Percentiles rank a stretch among this genome's conserved stretches.
phyloP scores from a whole-genome alignment of 2,797 vertebrate species.

The Benthosema pterotum region DNA sequence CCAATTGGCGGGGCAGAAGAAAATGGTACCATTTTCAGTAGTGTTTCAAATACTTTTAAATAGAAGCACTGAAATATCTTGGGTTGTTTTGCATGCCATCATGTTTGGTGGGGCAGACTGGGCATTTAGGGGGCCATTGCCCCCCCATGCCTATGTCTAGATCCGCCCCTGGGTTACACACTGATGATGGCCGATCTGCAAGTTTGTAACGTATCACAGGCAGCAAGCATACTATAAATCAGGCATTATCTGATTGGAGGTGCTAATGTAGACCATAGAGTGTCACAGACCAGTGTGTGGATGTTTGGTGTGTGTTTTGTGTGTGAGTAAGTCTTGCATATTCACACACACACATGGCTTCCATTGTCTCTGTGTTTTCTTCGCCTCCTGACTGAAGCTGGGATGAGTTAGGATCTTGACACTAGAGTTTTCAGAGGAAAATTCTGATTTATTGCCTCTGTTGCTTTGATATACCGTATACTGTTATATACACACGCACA shows the following conservation, averaged over 20 bases:
- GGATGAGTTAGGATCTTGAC: slow-evolving; percentile 59
- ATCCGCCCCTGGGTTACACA: no score
- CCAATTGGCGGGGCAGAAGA: no score
- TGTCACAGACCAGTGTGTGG: background rate
- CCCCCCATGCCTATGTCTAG: no score
- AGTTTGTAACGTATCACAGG: background rate
- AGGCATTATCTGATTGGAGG: background rate
- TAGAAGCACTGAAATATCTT: no score
- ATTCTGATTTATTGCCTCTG: slow-evolving; percentile 49
- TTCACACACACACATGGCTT: slow-evolving; percentile 58
- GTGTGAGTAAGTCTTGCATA: slow-evolving; percentile 17
- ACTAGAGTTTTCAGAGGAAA: slow-evolving; percentile 34
- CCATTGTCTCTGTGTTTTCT: slow-evolving; percentile 42
- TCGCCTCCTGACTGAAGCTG: slow-evolving; percentile 36
- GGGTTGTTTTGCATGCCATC: no score
- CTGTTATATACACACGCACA: slow-evolving; percentile 1
- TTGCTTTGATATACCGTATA: slow-evolving; percentile 50
- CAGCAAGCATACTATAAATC: no score
- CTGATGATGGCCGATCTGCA: background rate
- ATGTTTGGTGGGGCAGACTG: no score
- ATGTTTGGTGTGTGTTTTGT: slow-evolving; percentile 7
- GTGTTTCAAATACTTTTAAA: no score
- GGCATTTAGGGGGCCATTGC: no score
- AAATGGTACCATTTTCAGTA: no score
- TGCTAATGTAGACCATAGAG: background rate